Conservation (phyloP, 2,113 vertebrate genomes). For the Petrocephalus zakoni region DNA sequence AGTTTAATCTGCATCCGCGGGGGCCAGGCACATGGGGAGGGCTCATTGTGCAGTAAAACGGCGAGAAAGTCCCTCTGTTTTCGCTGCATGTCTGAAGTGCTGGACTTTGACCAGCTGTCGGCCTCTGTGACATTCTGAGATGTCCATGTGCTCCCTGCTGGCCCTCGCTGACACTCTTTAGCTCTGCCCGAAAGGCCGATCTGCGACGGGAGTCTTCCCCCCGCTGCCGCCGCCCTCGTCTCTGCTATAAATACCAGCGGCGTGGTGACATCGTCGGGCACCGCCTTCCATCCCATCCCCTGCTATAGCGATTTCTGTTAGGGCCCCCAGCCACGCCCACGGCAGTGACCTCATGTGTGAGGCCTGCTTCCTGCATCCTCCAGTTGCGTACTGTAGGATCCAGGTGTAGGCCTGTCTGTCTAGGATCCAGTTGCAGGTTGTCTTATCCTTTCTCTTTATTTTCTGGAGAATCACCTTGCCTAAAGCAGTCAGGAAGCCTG, state of each 20-base stretch:
- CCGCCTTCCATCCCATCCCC: not conserved
- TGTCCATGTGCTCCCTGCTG: not conserved
- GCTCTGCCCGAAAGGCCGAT: not conserved
- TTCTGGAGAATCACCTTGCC: not conserved
- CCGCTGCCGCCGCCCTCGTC: not conserved
- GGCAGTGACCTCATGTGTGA: not conserved
- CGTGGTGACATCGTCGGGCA: slow-evolving; percentile 13
- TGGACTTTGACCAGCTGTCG: not conserved
- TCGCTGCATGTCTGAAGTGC: not conserved
- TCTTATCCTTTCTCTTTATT: not conserved
- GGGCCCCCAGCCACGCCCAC: not conserved
- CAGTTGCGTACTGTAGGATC: not conserved
- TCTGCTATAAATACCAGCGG: slow-evolving; percentile 5
- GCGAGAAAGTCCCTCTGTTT: not conserved
- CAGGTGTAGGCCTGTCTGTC: not conserved
- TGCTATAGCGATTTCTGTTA: not conserved
- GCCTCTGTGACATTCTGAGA: not conserved
- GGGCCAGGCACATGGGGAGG: not conserved
- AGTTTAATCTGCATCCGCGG: slow-evolving; percentile 18
- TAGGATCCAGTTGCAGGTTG: not conserved
- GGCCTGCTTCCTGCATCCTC: not conserved
- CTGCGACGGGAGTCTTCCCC: too few relatives aligned
- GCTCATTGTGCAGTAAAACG: not conserved
- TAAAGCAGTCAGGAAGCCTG: not conserved
- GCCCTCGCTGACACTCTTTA: not conserved